phyloP scores from a whole-genome alignment of 2,888 invertebrate genomes.

The Leucophora obtusa region DNA sequence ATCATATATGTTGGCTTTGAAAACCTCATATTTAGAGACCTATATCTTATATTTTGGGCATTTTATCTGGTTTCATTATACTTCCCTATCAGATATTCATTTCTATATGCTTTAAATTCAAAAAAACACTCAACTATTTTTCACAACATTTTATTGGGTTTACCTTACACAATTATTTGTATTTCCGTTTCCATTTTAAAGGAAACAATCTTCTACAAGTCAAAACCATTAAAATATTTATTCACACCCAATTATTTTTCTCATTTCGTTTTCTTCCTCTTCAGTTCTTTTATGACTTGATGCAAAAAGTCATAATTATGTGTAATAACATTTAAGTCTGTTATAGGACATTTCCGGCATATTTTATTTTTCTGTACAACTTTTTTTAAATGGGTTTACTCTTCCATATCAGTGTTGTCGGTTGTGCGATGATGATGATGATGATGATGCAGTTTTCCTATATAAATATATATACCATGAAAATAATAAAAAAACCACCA shows the following conservation, averaged over 20 bases:
- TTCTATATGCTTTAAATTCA: too few species aligned
- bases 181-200: conserved; percentile 18
- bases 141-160: neutral
- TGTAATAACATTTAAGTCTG: conserved; percentile 44
- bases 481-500: conserved; percentile 2
- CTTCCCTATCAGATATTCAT: too few species aligned
- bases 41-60: too few species aligned
- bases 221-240: conserved; percentile 27
- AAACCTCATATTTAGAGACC: too few species aligned
- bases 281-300: neutral
- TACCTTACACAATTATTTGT: conserved; percentile 11
- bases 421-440: neutral
- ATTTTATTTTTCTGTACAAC: conserved; percentile 2
- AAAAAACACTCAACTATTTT: too few species aligned
- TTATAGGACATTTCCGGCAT: conserved; percentile 47
- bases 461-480: neutral
- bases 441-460: neutral
- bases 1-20: too few species aligned
- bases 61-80: too few species aligned
- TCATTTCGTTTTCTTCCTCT: neutral
- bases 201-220: conserved; percentile 25
- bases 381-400: neutral
- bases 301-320: conserved; percentile 37
- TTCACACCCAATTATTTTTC: conserved; percentile 25
- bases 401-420: neutral